Evolutionary conservation across 2,888 invertebrate genomes (phyloP), one percentile per base, ranked within the genome.

Genomic region (Autographa pulchrina): DNA sequence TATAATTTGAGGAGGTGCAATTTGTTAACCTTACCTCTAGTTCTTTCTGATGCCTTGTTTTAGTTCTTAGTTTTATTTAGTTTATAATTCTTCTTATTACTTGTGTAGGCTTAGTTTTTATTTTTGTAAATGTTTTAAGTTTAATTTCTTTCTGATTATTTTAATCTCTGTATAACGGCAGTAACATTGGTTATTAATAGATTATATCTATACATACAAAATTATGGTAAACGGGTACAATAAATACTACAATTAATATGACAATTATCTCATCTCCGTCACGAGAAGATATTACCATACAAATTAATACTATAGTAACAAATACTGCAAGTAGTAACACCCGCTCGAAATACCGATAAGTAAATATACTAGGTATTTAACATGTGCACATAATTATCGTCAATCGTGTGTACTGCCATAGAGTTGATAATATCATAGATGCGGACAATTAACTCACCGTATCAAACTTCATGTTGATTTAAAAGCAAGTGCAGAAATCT

Each of bases 291-390:
- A 54, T 74, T 69, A 54, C 25, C 69, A 64, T 69, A 64, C 59
- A 65, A 56, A 65, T 74, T 20, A 20, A 61, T 52, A 35, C 38
- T 59, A 31, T 60, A 43, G 48, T 8, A 64, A 54, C 41, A 20
- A 38, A 70, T 43, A 35, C 20, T 67, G 68, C 65, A 60, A 74
- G 62, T 66, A 68, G 66, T 65, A 60, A 63, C 64, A 62, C 16
- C 48, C 54, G 18, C 64, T 72, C 62, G 35, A 77, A 77, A 82
- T 73, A 64, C 67, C 69, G 74, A 74, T 77, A 84, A 32, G 59
- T 68, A 59, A 71, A 74, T 74, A 61, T 62, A 78, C 52, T 56
- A 20, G 20, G 54, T 14, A 54, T 32, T 31, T 52, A 18, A 38
- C 31, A 61, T 70, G 60, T 67, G 74, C 76, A 62, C 72, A 63